These are phyloP conservation scores for Azorinus chamasolen DNA, from an alignment of 2,888 invertebrate species.

Conservation along the genomic window DNA sequence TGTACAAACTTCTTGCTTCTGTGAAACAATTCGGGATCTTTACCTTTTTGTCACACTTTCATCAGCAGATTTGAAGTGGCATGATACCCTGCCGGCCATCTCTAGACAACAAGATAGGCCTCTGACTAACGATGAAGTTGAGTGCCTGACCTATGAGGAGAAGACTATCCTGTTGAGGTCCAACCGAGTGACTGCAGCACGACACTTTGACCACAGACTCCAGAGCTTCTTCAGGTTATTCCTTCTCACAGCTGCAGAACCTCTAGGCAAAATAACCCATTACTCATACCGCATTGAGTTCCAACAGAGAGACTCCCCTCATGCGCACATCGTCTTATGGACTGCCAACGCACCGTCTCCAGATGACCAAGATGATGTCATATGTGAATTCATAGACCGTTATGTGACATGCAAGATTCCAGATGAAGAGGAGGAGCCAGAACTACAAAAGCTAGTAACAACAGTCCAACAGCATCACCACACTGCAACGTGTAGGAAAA, in stretches of 20 bases:
- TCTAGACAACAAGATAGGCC: slow-evolving; percentile 46
- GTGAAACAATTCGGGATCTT: slow-evolving; percentile 42
- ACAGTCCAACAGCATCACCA: slow-evolving; percentile 43
- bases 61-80: slow-evolving; percentile 69
- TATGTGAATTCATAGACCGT: slow-evolving; percentile 36
- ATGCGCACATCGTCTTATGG: slow-evolving; percentile 57
- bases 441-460: slow-evolving; percentile 27
- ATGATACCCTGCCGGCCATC: slow-evolving; percentile 63
- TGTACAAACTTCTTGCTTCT: slow-evolving; percentile 65
- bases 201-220: slow-evolving; percentile 68
- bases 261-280: slow-evolving; percentile 50
- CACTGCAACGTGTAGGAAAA: slow-evolving; percentile 47
- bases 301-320: slow-evolving; percentile 58
- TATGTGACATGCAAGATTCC: slow-evolving; percentile 32
- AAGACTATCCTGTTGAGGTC: slow-evolving; percentile 51
- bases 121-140: slow-evolving; percentile 42
- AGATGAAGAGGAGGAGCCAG: slow-evolving; percentile 14
- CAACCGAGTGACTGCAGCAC: slow-evolving; percentile 68
- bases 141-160: slow-evolving; percentile 63
- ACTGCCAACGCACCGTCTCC: slow-evolving; percentile 43
- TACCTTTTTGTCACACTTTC: neutral
- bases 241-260: slow-evolving; percentile 24
- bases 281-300: too few relatives aligned
- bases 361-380: too few relatives aligned
- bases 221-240: slow-evolving; percentile 56